These are phyloP conservation scores for Coryphaenoides rupestris DNA, from an alignment of 2,113 vertebrate genomes.

Conservation along the genomic window DNA sequence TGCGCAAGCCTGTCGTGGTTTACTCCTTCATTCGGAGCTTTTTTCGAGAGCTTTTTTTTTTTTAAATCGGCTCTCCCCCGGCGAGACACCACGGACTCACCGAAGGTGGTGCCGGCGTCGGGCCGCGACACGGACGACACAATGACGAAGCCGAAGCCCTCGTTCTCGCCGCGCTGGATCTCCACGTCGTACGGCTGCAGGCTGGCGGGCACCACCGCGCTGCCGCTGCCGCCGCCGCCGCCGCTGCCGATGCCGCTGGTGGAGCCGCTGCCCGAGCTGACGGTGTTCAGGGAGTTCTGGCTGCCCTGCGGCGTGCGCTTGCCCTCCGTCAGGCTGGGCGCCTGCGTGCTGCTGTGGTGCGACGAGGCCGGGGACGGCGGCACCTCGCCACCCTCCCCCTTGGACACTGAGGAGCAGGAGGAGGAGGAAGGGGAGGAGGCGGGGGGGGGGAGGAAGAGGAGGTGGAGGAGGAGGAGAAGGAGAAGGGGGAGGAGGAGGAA, in stretches of 20 bases:
- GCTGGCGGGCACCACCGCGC: slow-evolving; percentile 75
- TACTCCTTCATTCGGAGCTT: too few species aligned
- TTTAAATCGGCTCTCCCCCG: too few species aligned
- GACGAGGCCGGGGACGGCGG: slow-evolving; percentile 92
- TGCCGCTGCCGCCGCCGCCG: slow-evolving; percentile 78
- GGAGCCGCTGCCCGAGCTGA: slow-evolving; percentile 95
- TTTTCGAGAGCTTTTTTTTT: too few species aligned
- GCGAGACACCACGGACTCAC: slow-evolving; percentile 72
- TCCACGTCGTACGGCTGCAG: slow-evolving; percentile 95
- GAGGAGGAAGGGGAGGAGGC: not conserved
- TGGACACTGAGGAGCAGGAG: slow-evolving; percentile 72
- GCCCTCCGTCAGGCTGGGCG: slow-evolving; percentile 90
- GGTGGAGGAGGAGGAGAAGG: not conserved
- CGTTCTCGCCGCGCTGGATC: slow-evolving; percentile 90
- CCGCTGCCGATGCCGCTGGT: slow-evolving; percentile 94
- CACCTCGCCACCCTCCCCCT: slow-evolving; percentile 87
- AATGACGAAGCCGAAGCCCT: slow-evolving; percentile 97
- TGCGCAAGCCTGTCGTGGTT: too few species aligned
- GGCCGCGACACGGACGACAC: slow-evolving; percentile 95
- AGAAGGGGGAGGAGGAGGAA: not conserved
- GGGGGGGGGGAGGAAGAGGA: not conserved
- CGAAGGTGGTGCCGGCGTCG: slow-evolving; percentile 89
- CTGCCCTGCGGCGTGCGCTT: slow-evolving; percentile 95
- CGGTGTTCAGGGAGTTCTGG: slow-evolving; percentile 96
- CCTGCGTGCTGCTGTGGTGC: slow-evolving; percentile 96